Base-by-base conservation (phyloP, 2,888 invertebrate species). In the Luffia ferchaultella region DNA sequence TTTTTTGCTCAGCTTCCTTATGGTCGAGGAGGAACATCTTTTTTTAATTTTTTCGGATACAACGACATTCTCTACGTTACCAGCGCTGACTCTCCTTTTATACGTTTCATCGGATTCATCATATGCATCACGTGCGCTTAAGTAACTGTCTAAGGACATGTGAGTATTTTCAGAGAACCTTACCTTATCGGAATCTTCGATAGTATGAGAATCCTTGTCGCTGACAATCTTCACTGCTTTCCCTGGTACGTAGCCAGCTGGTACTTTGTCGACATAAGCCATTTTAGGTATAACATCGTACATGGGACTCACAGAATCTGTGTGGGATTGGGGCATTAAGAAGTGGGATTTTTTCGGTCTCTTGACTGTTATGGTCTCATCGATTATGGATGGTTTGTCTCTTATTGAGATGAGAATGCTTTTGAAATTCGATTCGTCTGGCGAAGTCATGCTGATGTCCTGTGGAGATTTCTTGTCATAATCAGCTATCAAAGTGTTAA, bases 181-280 rank as follows among this genome's bases (percentile, higher is more conserved):
- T 70, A 85, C 83, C 77, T 76, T 75, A 0, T 73, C 70, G 5
- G 30, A 30, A 19, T 73, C 64, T 44, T 70, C 64, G 2, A 73
- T 64, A 16, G 65, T 62, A 57, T 86, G 85, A 18, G 77, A 73
- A 1, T 75, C 83, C 0, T 61, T 71, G 50, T 85, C 85, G 46
- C 87, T 88, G 61, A 90, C 82, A 20, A 92, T 88, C 75, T 92
- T 90, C 15, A 92, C 90, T 0, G 91, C 91, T 68, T 91, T 91
- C 1, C 92, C 92, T 0, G 92, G 92, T 40, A 88, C 82, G 54
- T 84, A 82, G 0, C 64, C 70, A 0, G 70, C 52, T 0, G 77
- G 68, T 0, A 76, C 76, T 55, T 73, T 74, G 41, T 82, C 82
- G 1, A 74, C 5, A 60, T 76, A 85, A 40, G 83, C 85, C 59